Evolutionary conservation across 1,140 invertebrate species (phyloP), one percentile per base, ranked within the genome.

Genomic region (Popillia japonica): DNA sequence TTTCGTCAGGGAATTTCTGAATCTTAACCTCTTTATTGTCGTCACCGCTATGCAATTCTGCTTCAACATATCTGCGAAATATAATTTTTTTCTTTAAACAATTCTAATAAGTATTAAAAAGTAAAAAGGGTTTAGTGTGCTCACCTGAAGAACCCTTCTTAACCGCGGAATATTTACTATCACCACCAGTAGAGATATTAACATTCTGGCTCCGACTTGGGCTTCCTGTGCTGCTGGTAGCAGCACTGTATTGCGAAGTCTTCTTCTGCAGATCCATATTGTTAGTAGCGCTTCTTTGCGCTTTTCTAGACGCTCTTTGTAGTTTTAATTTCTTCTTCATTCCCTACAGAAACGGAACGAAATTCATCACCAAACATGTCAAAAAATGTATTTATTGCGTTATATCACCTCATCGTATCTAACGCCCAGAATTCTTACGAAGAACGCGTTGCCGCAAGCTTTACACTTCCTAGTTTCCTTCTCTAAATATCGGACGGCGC

Each of bases 401-500:
- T n/a, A n/a, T n/a, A 14, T 76, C 82, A 87, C 86, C 77, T 87
- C 84, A 81, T 86, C 84, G 20, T 83, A 80, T 6, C 82, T 80
- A 41, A 86, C 79, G 0, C 89, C 89, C 6, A 90, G 81, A 3
- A 91, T 83, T 78, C 85, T 88, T 0, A 82, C 81, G 81, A 92
- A 92, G 27, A 85, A 87, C 20, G 88, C 88, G 41, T 86, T 85
- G 0, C 90, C 90, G 78, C 91, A 92, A 6, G 87, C 81, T 2
- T 75, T 78, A 78, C 91, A 92, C 64, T 89, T 87, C 77, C 86
- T 87, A 0, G 90, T 90, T 81, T 90, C 88, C 40, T 88, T 87
- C 81, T 90, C 89, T 2, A 92, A 80, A 80, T 88, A 91, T 61
- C 88, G 84, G 3, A 91, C 82, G 0, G 91, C 90, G 77, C 89